Conservation (phyloP, 2,888 invertebrate genomes). For the Macrosiphum euphorbiae region DNA sequence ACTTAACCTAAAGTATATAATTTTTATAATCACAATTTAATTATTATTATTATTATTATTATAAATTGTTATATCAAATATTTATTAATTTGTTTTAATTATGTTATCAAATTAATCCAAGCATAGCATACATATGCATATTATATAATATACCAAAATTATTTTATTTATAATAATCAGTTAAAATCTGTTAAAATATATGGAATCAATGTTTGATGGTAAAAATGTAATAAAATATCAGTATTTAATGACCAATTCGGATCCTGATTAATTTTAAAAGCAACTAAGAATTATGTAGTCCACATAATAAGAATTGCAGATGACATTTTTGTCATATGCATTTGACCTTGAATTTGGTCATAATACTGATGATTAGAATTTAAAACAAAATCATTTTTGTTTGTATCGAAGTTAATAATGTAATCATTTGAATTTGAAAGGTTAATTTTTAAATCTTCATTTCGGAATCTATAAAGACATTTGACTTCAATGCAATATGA, state of each 20-base stretch:
- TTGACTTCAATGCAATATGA: conserved; percentile 3
- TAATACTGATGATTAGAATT: neutral
- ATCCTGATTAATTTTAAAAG: conserved; percentile 9
- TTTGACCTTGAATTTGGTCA: neutral
- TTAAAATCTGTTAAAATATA: neutral
- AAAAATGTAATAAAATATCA: conserved; percentile 13
- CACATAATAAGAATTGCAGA: neutral
- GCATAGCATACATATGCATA: neutral
- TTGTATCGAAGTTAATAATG: neutral
- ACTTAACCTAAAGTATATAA: neutral
- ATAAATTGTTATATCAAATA: neutral
- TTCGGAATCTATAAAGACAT: neutral
- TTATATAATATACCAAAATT: no score
- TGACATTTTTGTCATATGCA: neutral
- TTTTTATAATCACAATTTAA: neutral
- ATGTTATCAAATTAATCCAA: neutral
- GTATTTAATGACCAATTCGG: neutral
- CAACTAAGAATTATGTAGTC: neutral
- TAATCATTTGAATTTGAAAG: neutral
- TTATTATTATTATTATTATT: neutral
- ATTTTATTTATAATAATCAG: neutral
- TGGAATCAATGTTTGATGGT: neutral
- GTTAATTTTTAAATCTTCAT: neutral
- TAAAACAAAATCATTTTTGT: neutral
- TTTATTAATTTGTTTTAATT: neutral